Base-by-base conservation (phyloP, 2,797 vertebrate species). In the Poeciliopsis infans region DNA sequence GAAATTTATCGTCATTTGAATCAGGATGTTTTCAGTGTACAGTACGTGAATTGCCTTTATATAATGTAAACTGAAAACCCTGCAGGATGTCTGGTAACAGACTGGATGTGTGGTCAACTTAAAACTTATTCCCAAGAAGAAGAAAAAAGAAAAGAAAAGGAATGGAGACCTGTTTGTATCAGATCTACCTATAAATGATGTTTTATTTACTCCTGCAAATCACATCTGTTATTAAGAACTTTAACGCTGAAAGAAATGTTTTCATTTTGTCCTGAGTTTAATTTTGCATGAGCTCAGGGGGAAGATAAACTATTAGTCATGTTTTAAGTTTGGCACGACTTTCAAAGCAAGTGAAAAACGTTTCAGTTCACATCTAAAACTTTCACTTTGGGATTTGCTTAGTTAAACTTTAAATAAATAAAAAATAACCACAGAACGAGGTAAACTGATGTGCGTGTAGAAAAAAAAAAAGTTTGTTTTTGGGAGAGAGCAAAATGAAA, bases 1-100 rank as follows among this genome's bases (percentile, higher is more conserved):
- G n/a, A 12, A 28, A 70, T 69, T 43, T 45, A 46, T 76, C 31
- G 33, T 39, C 46, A 53, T 68, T 28, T 79, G 75, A 68, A 72
- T 76, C 64, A 82, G n/a, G 33, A 70, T 70, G 3, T 59, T 72
- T 82, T 47, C 2, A 0, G 71, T 39, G 47, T 46, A 39, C 25
- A 75, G 2, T 46, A 31, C 10, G 7, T 10, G 1, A 57, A 28
- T 28, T 57, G 11, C n/a, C n/a, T n/a, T 7, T 2, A 8, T 3
- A 7, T 33, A 18, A 31, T 61, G 3, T 57, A 18, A 6, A 61
- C 7, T 1, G n/a, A 57, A 28, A 28, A 57, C 55, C 11, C 13
- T 28, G n/a, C 1, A 13, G 4, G n/a, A 12, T 28, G 13, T 12
- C 55, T 5, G n/a, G n/a, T 57, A 28, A 13, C 25, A n/a, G 28